Evolutionary conservation across 1,140 invertebrate genomes (phyloP).

Genomic region (Penaeus vannamei): DNA sequence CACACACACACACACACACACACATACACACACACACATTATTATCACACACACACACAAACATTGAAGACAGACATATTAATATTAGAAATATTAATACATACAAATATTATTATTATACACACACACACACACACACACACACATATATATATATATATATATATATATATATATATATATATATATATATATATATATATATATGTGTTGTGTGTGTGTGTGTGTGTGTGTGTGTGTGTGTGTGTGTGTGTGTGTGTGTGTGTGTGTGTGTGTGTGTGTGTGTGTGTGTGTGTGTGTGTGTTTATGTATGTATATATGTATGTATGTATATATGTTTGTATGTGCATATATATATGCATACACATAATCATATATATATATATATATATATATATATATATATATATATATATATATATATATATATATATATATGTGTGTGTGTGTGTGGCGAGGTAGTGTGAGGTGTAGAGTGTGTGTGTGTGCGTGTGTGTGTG

Average conservation of each 20-base stretch:
- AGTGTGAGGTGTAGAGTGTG: no score
- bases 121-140: no score
- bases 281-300: slow-evolving; percentile 21
- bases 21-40: neutral
- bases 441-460: neutral
- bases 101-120: no score
- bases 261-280: slow-evolving; percentile 7
- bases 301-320: neutral
- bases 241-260: neutral
- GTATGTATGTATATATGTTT: slow-evolving; percentile 31
- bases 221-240: neutral
- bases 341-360: neutral
- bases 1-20: no score
- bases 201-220: no score
- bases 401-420: slow-evolving; percentile 26
- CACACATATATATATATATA: no score
- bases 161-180: no score
- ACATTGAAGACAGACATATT: no score
- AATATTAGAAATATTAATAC: no score
- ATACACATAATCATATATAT: slow-evolving; percentile 25
- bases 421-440: slow-evolving; percentile 34
- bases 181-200: no score
- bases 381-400: slow-evolving; percentile 31
- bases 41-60: no score
- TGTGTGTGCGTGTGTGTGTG: no score